phyloP scores from a whole-genome alignment of 2,113 vertebrate species.

The Oceanites oceanicus region DNA sequence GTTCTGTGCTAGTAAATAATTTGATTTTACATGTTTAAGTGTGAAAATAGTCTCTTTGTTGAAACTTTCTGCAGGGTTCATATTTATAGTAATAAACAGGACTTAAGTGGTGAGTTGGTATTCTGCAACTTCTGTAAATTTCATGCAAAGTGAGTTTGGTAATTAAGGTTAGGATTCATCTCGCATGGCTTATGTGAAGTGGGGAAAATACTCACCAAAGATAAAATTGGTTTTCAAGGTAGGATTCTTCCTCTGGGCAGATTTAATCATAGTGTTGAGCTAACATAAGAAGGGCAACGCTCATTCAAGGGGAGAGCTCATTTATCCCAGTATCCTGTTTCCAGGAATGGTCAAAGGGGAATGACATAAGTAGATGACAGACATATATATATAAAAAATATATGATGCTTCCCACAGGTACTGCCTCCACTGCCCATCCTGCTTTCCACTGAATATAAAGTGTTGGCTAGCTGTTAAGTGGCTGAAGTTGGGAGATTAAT shows the following conservation, averaged over 20 bases:
- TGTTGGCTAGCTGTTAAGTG: conserved; percentile 13
- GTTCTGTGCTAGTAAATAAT: background rate
- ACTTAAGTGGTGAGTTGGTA: background rate
- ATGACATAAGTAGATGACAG: background rate
- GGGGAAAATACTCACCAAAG: background rate
- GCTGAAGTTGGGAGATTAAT: conserved; percentile 1
- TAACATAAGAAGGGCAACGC: background rate
- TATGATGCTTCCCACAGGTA: background rate
- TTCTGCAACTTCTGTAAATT: background rate
- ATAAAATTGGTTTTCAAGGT: background rate
- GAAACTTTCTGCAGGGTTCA: background rate
- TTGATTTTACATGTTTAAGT: background rate
- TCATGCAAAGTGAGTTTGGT: background rate
- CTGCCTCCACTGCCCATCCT: conserved; percentile 13
- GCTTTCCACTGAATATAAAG: background rate
- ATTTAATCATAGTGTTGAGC: background rate
- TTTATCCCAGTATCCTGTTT: background rate
- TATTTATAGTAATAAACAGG: background rate
- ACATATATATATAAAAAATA: background rate
- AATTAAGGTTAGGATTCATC: background rate
- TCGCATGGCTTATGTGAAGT: background rate
- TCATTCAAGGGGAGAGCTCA: background rate
- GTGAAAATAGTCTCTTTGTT: background rate
- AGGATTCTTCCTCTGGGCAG: background rate
- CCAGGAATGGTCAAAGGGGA: background rate